Base-by-base conservation (phyloP, 2,888 invertebrate species). In the Drosophila nr. perissopoda region DNA sequence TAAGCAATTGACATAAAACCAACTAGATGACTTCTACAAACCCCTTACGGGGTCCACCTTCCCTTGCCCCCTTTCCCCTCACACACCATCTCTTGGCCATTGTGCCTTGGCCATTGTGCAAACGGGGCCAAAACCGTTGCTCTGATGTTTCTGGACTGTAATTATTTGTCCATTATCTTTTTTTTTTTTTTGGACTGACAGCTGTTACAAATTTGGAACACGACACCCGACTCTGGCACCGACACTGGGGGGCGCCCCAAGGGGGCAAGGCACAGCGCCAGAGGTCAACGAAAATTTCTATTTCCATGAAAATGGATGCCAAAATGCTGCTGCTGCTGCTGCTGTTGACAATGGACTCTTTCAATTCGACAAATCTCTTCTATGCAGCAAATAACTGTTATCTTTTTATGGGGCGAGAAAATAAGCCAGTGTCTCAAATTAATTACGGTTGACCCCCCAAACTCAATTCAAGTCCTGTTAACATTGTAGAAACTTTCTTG, bases 141-240 rank as follows among this genome's bases (percentile, higher is more conserved):
- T 76, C 53, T 42, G 38, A 67, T 76, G n/a, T 61, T 73, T 68
- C 27, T 27, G 38, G 78, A 65, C 62, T 63, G 78, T 85, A 85
- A 85, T 85, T 85, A 85, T 89, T 84, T 84, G 85, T 73, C 87
- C 84, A 85, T 85, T 85, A 85, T 85, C 70, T 65, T 34, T 34
- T 5, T 21, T n/a, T n/a, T 54, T 16, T 54, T 25, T 51, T 56
- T 56, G 38, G n/a, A 27, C 52, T 74, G 82, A 68, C 79, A 73
- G 73, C 69, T 81, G 79, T 72, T 69, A 69, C 64, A 84, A 79
- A 85, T 85, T 75, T 84, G 82, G 84, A 89, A 85, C 89, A 85
- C 74, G 68, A 73, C 73, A 66, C 74, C 36, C 11, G 45, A 34
- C 34, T 34, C 13, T 61, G 48, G 57, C 42, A 45, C 53, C 40